Evolutionary conservation across 2,797 vertebrate genomes (phyloP).

Genomic region (Danio aesculapii): DNA sequence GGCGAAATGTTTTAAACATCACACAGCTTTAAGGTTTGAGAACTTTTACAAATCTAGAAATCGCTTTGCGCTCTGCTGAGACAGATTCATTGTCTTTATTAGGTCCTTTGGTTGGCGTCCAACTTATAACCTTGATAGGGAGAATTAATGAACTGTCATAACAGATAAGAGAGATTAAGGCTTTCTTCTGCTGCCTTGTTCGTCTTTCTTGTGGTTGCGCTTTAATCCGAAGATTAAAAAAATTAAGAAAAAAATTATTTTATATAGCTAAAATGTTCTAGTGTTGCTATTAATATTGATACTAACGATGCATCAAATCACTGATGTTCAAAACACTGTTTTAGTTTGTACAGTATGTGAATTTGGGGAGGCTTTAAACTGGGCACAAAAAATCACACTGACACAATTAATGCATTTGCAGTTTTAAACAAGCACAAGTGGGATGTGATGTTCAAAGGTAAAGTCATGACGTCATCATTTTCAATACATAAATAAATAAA

Average conservation of each 20-base stretch:
- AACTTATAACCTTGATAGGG: background rate
- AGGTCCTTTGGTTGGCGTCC: background rate
- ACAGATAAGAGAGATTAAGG: background rate
- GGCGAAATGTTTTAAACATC: background rate
- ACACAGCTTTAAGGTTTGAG: background rate
- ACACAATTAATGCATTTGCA: no score
- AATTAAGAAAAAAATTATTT: no score
- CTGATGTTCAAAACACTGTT: background rate
- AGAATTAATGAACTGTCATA: background rate
- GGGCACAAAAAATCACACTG: no score
- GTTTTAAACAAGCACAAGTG: no score
- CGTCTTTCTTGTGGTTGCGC: background rate
- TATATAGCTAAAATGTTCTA: background rate
- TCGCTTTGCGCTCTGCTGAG: background rate
- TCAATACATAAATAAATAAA: background rate
- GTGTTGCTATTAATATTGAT: background rate
- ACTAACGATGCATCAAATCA: no score
- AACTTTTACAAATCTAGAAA: constrained; percentile 4
- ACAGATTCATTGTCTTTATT: background rate
- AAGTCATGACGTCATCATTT: background rate
- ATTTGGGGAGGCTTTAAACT: background rate
- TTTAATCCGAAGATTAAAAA: constrained; percentile 9
- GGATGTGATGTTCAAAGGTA: background rate
- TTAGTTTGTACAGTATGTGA: background rate
- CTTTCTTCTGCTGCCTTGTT: constrained; percentile 8